phyloP scores from a whole-genome alignment of 2,113 vertebrate species.

The Heliornis fulica region DNA sequence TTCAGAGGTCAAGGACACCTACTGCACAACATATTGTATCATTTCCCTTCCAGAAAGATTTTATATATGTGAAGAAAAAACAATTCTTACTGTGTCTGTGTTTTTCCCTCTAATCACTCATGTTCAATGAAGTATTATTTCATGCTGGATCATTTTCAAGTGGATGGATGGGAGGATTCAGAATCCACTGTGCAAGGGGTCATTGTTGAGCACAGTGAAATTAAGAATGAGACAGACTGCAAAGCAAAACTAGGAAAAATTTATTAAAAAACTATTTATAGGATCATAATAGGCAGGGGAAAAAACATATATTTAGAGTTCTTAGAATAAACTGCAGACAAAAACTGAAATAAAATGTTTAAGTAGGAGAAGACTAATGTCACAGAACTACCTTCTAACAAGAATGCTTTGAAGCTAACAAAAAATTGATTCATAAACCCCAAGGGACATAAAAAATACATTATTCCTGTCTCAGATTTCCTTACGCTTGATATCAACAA shows the following conservation, averaged over 20 bases:
- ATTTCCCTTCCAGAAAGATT: background rate
- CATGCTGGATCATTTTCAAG: background rate
- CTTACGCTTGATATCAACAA: background rate
- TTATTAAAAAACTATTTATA: background rate
- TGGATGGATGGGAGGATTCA: background rate
- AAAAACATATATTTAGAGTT: background rate
- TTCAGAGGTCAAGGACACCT: background rate
- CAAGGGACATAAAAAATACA: background rate
- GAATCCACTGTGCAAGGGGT: background rate
- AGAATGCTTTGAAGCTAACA: background rate
- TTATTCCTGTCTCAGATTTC: background rate
- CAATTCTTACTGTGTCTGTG: background rate
- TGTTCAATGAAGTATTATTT: background rate
- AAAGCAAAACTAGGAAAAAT: background rate
- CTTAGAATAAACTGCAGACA: background rate
- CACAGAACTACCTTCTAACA: background rate
- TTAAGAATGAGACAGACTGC: background rate
- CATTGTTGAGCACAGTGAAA: background rate
- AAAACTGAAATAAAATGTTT: background rate
- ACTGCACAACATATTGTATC: background rate
- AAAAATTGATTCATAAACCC: background rate
- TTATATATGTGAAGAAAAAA: background rate
- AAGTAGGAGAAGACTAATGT: background rate
- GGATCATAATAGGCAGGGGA: rapidly evolving
- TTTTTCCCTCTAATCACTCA: background rate